Percentiles rank a stretch among this genome's conserved stretches.
These are phyloP conservation scores for Plemyria rubiginata DNA, from an alignment of 2,888 invertebrate species.

Conservation along the genomic window DNA sequence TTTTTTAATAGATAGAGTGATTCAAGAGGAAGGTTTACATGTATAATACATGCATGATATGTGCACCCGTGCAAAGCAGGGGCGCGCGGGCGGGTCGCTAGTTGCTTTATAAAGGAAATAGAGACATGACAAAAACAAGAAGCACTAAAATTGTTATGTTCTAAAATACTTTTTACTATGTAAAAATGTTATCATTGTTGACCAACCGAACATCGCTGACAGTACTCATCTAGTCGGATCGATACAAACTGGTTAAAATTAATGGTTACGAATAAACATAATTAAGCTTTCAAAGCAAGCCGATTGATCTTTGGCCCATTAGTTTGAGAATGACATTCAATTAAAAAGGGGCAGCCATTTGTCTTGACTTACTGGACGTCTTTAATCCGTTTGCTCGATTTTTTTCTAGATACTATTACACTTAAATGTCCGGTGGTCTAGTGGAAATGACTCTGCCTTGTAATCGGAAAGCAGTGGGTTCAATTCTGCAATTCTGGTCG, in stretches of 20 bases:
- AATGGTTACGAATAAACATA: conserved; percentile 78
- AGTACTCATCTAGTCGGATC: conserved; percentile 59
- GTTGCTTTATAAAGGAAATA: too few relatives aligned
- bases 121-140: too few relatives aligned
- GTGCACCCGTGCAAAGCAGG: too few relatives aligned
- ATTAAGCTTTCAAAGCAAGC: conserved; percentile 77
- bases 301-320: conserved; percentile 70
- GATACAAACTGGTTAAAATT: conserved; percentile 69
- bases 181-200: not conserved
- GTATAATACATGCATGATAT: too few relatives aligned
- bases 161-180: not conserved
- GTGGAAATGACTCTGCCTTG: conserved; percentile 2
- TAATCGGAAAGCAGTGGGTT: too few relatives aligned
- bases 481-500: too few relatives aligned
- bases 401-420: conserved; percentile 26
- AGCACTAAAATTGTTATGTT: too few relatives aligned
- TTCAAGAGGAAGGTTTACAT: too few relatives aligned
- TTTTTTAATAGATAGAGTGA: too few relatives aligned
- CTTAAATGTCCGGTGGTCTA: too few relatives aligned
- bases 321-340: conserved; percentile 72
- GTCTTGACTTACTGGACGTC: conserved; percentile 45
- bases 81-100: too few relatives aligned
- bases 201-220: not conserved
- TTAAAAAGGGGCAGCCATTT: conserved; percentile 62
- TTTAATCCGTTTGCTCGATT: conserved; percentile 24